Evolutionary conservation across 2,888 invertebrate species (phyloP), one percentile per base, ranked within the genome.

Genomic region (Philaethria dido): DNA sequence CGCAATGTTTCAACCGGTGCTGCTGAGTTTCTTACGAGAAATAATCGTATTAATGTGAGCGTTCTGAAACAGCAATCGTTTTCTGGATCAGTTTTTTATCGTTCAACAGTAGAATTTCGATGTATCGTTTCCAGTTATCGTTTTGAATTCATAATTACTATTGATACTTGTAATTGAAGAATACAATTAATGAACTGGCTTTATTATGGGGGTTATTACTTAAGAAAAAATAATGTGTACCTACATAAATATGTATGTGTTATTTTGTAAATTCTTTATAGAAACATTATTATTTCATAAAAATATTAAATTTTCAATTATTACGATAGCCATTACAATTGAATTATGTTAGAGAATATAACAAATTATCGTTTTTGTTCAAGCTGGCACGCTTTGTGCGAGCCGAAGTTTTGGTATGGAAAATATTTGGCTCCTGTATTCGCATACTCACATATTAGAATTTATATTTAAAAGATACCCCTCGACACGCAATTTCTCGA

Each of bases 291-390:
- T 39, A 39, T 39, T 39, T 39, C 3, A 39, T 39, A 13, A 39
- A 39, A 1, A 13, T 39, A 2, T 13, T 39, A 39, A 39, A 39
- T 39, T 39, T 13, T 13, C 9, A 33, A 9, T 8, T 33, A 3
- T 69, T 57, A 74, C 73, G 62, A 68, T 61, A 73, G 77, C 75
- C 75, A 74, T 75, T 80, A 84, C 86, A 89, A 88, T 89, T 86
- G 88, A 87, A 83, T 77, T 80, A 81, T 80, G 80, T 81, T 80
- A 78, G 75, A 80, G 84, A 83, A 83, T 77, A 22, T 14, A 81
- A 80, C 74, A 75, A 77, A 77, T 79, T 74, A 77, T 82, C 76
- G 82, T 89, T 90, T 89, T 89, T 89, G 85, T 77, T 69, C 72
- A 75, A 75, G 73, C 73, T 70, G 77, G 77, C 78, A 75, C 79